phyloP scores from a whole-genome alignment of 2,888 invertebrate species.

The Xestia ashworthii region DNA sequence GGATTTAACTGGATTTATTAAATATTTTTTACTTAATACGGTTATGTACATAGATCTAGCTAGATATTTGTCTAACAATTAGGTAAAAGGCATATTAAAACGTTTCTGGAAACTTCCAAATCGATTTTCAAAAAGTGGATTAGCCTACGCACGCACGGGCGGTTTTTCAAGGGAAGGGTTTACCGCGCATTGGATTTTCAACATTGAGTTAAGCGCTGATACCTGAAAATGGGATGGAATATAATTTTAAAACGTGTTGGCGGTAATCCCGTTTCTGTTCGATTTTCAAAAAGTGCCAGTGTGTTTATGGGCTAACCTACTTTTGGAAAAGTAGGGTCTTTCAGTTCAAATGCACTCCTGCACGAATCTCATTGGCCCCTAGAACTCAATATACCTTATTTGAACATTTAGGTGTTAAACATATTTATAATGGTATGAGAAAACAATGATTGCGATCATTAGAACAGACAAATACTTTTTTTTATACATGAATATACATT shows the following conservation, averaged over 20 bases:
- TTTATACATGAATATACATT: slow-evolving; percentile 10
- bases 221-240: neutral
- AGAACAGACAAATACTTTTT: slow-evolving; percentile 16
- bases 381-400: slow-evolving; percentile 51
- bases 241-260: neutral
- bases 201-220: neutral
- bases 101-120: slow-evolving; percentile 16
- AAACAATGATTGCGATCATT: slow-evolving; percentile 16
- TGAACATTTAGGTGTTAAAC: slow-evolving; percentile 65
- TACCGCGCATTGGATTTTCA: neutral
- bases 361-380: slow-evolving; percentile 57
- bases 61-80: slow-evolving; percentile 35
- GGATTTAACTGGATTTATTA: neutral
- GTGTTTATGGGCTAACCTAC: neutral
- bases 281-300: neutral
- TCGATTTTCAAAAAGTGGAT: neutral
- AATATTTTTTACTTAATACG: slow-evolving; percentile 13
- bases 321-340: slow-evolving; percentile 8
- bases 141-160: neutral
- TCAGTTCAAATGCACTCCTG: slow-evolving; percentile 27
- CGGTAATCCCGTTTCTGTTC: neutral
- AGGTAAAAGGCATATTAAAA: slow-evolving; percentile 24
- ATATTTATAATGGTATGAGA: slow-evolving; percentile 6
- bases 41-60: slow-evolving; percentile 33
- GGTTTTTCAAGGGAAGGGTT: neutral